Base-by-base conservation (phyloP, 2,888 invertebrate genomes). In the Pseudanteris insignis region DNA sequence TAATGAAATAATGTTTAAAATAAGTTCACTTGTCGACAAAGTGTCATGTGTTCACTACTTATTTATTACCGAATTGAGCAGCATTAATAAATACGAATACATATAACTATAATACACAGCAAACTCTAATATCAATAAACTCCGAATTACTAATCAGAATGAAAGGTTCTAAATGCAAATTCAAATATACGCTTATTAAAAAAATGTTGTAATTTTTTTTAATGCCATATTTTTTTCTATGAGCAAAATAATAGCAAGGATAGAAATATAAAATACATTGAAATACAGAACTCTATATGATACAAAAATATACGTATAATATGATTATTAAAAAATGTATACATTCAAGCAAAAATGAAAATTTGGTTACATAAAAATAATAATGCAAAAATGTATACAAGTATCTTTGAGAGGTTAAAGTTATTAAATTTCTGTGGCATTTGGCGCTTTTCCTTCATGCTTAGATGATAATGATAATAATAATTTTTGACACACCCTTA, bases 401-500 rank as follows among this genome's bases (percentile, higher is more conserved):
- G n/a, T n/a, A n/a, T n/a, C n/a, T n/a, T n/a, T n/a, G n/a, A n/a
- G n/a, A n/a, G n/a, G n/a, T n/a, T n/a, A n/a, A n/a, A n/a, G n/a
- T n/a, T n/a, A n/a, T n/a, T n/a, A n/a, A n/a, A 57, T 63, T 65
- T 64, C 55, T 63, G 65, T 65, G 67, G 63, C 67, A 67, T 69
- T 69, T 65, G 67, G 55, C 60, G 53, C 60, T 66, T 69, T 67
- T 62, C 69, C 72, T 76, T 73, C 72, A 71, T 69, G 70, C 67
- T 73, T 75, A 70, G 72, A 73, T 68, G 70, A 75, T 74, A 64
- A 66, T 62, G 51, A 62, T 62, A 62, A 62, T 66, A 67, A 70
- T 67, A 75, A 75, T 74, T 75, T 74, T 73, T 68, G 69, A 73
- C 71, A 68, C 71, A 70, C 72, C 72, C 71, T 66, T 70, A 74